Conservation (phyloP, 2,888 invertebrate genomes). For the Camponotus fellah region DNA sequence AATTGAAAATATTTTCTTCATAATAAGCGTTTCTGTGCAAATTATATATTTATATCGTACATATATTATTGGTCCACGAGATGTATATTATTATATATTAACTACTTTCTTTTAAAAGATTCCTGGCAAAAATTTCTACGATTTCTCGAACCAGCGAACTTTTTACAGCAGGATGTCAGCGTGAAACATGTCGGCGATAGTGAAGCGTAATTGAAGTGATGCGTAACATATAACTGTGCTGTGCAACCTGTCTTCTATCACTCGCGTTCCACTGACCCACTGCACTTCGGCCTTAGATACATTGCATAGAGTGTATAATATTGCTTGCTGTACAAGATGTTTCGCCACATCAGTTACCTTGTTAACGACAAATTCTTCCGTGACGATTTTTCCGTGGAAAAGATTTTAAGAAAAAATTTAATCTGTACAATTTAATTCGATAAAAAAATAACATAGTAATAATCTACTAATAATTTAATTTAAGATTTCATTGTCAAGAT, state of each 20-base stretch:
- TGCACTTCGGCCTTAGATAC: conserved; percentile 63
- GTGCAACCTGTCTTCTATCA: conserved; percentile 68
- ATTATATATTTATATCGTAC: not conserved
- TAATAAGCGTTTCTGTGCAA: too few relatives aligned
- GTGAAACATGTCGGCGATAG: conserved; percentile 58
- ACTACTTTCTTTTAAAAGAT: not conserved
- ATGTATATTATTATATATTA: not conserved
- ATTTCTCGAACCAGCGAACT: conserved; percentile 6
- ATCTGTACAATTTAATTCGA: not conserved
- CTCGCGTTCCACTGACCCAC: conserved; percentile 72
- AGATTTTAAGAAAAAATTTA: not conserved
- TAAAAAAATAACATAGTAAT: not conserved
- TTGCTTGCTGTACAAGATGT: not conserved
- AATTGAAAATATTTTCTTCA: too few relatives aligned
- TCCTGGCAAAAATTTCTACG: not conserved
- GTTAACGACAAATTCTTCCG: not conserved
- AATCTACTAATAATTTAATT: not conserved
- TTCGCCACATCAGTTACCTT: not conserved
- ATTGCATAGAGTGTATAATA: conserved; percentile 91
- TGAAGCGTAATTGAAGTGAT: conserved; percentile 64
- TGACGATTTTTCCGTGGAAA: not conserved
- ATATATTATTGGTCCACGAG: not conserved
- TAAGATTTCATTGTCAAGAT: not conserved
- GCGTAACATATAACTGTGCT: conserved; percentile 60
- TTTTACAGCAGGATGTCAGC: not conserved